Conservation (phyloP, 2,113 vertebrate genomes). For the Rallus limicola region DNA sequence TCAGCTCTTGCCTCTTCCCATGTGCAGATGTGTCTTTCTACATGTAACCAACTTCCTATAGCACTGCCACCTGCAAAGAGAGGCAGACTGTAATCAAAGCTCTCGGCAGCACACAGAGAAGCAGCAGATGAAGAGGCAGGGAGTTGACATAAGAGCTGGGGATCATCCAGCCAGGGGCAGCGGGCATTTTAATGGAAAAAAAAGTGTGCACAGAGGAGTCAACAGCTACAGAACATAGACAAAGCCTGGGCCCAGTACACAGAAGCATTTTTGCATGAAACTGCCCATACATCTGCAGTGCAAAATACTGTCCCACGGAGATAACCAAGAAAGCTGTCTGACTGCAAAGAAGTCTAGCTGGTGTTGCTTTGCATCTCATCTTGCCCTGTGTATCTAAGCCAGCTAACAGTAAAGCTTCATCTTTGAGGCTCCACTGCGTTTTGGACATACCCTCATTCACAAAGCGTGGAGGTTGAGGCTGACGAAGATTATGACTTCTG, state of each 20-base stretch:
- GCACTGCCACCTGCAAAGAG: neutral
- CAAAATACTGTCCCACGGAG: neutral
- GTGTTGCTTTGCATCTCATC: neutral
- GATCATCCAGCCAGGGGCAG: neutral
- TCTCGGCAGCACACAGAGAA: neutral
- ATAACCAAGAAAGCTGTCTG: neutral
- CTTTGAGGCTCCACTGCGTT: rapidly evolving
- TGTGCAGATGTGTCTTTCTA: neutral
- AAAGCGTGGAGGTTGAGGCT: neutral
- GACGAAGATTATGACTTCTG: neutral
- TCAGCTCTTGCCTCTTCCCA: neutral
- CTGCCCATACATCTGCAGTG: neutral
- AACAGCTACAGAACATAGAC: neutral
- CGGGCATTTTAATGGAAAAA: neutral
- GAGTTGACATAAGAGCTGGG: neutral
- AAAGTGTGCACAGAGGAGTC: neutral
- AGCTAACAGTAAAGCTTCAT: neutral
- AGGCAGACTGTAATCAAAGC: neutral
- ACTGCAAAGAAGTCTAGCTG: neutral
- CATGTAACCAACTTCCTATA: neutral
- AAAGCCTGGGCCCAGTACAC: neutral
- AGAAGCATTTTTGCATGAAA: neutral
- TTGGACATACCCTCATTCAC: neutral
- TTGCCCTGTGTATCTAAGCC: neutral
- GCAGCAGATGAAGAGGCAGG: neutral